Evolutionary conservation across 2,113 vertebrate genomes (phyloP).

Genomic region (Anarhynchus alexandrinus): DNA sequence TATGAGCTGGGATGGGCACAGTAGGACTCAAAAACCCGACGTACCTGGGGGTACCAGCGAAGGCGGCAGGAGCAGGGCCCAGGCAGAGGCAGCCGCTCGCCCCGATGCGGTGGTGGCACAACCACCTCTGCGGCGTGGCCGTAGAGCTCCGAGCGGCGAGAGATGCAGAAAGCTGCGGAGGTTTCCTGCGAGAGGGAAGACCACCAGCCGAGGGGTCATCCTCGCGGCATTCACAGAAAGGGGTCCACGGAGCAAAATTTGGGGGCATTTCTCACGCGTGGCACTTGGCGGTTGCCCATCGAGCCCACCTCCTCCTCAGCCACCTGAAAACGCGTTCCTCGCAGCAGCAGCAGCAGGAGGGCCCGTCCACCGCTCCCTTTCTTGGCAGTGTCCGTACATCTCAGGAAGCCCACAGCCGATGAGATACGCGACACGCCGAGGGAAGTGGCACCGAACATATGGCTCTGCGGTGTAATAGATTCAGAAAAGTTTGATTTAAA

Average conservation of each 20-base stretch:
- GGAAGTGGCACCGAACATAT: slow-evolving; percentile 39
- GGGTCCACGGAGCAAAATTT: background rate
- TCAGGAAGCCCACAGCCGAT: background rate
- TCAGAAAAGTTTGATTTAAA: slow-evolving; percentile 42
- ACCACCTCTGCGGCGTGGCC: background rate
- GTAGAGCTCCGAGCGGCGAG: background rate
- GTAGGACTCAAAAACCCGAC: background rate
- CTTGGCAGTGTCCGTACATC: background rate
- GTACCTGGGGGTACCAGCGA: background rate
- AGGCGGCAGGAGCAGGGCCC: fast-evolving
- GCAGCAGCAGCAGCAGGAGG: background rate
- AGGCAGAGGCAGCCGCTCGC: fast-evolving
- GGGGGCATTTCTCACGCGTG: fast-evolving
- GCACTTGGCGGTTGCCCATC: background rate
- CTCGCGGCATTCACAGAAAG: background rate
- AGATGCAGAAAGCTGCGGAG: background rate
- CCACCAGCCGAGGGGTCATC: too few relatives aligned
- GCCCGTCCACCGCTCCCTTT: background rate
- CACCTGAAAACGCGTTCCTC: background rate
- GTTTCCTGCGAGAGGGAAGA: background rate
- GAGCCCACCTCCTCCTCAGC: background rate
- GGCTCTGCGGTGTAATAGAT: background rate
- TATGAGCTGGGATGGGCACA: background rate
- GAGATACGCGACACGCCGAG: background rate
- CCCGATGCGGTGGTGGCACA: background rate